Base-by-base conservation (phyloP, 1,140 invertebrate species). In the Caenorhabditis briggsae region DNA sequence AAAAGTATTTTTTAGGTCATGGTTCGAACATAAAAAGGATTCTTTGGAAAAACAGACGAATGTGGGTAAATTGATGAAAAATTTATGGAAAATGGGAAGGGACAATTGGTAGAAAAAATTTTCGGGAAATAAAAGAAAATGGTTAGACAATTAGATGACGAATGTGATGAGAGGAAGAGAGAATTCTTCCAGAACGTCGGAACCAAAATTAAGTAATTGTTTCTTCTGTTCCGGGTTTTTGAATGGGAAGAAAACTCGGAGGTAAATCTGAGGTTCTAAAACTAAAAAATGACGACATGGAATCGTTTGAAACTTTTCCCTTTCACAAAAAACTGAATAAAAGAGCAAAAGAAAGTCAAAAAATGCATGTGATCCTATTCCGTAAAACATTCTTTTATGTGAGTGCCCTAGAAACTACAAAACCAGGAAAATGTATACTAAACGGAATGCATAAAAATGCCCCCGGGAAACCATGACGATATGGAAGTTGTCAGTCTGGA, bases 381-480 rank as follows among this genome's bases (percentile, higher is more conserved):
- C 12, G 25, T 33, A 9, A 8, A 64, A 64, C 20, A 64, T 14
- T 64, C 7, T 64, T 64, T 64, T 33, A 64, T 64, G 59, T 41
- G 59, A 64, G 25, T 46, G 65, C 43, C 33, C 65, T 48, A 74
- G 48, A 46, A 64, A 64, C 25, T 33, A 64, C 20, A 64, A 64
- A 64, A 33, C 33, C 33, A 33, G 25, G 33, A 33, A 33, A 74
- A 43, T 46, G 43, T 33, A 48, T 46, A 46, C 41, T 46, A 20
- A 70, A 5, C 7, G 2, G 18, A 70, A 74, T 74, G 65, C 65
- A 74, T 74, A 33, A 46, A 43, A n/a, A 65, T 33, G 33, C 20
- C 14, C 12, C 6, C 41, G 5, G 6, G 65, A 74, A 74, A 74
- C 65, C 65, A 74, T 74, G 65, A 74, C 65, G 43, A 74, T 74